Base-by-base conservation (phyloP, 1,140 invertebrate species). In the Sinella curviseta region DNA sequence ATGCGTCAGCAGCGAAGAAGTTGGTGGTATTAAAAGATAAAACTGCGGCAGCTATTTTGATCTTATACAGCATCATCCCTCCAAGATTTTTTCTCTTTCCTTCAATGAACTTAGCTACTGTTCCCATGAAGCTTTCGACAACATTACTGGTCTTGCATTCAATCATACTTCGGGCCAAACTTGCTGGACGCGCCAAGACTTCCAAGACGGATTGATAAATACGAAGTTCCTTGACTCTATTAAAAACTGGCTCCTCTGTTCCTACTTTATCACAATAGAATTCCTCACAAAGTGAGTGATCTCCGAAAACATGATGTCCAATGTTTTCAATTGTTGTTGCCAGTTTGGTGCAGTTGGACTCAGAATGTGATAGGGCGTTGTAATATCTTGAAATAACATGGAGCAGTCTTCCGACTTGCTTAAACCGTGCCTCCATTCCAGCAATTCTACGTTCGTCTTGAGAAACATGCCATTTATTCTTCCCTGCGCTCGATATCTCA, bases 261-360 rank as follows among this genome's bases (percentile, higher is more conserved):
- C 1, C 65, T 48, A 3, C 34, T 65, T 76, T 67, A 74, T 74
- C 70, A 28, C 78, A 79, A 28, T 76, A 77, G 34, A 76, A 80
- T 1, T 26, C 8, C 17, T 76, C 34, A 30, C 78, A 80, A 3
- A 54, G 48, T 3, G 2, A 2, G 28, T 85, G 84, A 28, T 83
- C 73, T 16, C 84, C 84, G 76, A 85, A 83, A 20, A 83, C 65
- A 76, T 85, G 83, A 31, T 74, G 73, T 17, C 79, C 54, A 2
- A 78, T 54, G 75, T 84, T 84, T 26, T 70, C 35, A 16, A 84
- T 82, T 48, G 84, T 82, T 57, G 74, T 20, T 34, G 36, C 17
- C 31, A 85, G 74, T 14, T 77, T 74, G 17, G 31, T 26, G 17
- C 67, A 16, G 12, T 70, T 70, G 28, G 1, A 3, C 26, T 33